Conservation (phyloP, 2,797 vertebrate genomes). For the Poeciliopsis presidionis region DNA sequence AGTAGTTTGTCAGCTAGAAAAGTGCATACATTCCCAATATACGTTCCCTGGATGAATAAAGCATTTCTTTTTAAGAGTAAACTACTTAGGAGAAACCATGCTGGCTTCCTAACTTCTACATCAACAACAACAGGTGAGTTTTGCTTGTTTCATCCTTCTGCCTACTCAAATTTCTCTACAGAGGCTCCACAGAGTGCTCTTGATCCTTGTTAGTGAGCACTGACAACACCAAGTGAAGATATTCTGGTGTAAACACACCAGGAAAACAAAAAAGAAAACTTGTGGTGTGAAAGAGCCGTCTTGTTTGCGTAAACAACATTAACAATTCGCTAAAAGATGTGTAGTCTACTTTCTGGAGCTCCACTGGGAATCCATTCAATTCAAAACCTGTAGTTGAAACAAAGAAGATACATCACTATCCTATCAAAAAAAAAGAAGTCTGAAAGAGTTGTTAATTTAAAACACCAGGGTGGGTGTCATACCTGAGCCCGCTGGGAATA, state of each 20-base stretch:
- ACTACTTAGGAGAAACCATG: slow-evolving; percentile 44
- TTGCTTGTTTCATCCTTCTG: slow-evolving; percentile 58
- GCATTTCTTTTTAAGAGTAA: slow-evolving; percentile 25
- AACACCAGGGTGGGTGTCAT: slow-evolving; percentile 18
- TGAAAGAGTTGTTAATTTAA: slow-evolving; percentile 48
- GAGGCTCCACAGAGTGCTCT: slow-evolving; percentile 53
- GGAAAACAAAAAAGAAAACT: slow-evolving; percentile 59
- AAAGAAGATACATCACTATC: slow-evolving; percentile 26
- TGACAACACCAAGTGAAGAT: slow-evolving; percentile 61
- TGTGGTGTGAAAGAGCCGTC: slow-evolving; percentile 62
- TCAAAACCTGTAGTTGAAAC: slow-evolving; percentile 53
- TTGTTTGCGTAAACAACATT: slow-evolving; percentile 70
- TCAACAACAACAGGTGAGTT: slow-evolving; percentile 71
- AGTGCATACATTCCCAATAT: slow-evolving; percentile 52
- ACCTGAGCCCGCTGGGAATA: slow-evolving; percentile 34
- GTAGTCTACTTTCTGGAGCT: slow-evolving; percentile 66
- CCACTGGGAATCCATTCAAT: slow-evolving; percentile 64
- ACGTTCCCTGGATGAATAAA: slow-evolving; percentile 56
- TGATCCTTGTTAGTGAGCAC: slow-evolving; percentile 67
- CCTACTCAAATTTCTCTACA: slow-evolving; percentile 39
- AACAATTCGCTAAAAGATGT: slow-evolving; percentile 62
- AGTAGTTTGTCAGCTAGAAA: slow-evolving; percentile 37
- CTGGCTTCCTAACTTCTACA: slow-evolving; percentile 47
- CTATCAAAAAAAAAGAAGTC: slow-evolving; percentile 27
- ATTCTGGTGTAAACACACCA: slow-evolving; percentile 64